phyloP scores from a whole-genome alignment of 2,888 invertebrate genomes.

The Volucella zonaria region DNA sequence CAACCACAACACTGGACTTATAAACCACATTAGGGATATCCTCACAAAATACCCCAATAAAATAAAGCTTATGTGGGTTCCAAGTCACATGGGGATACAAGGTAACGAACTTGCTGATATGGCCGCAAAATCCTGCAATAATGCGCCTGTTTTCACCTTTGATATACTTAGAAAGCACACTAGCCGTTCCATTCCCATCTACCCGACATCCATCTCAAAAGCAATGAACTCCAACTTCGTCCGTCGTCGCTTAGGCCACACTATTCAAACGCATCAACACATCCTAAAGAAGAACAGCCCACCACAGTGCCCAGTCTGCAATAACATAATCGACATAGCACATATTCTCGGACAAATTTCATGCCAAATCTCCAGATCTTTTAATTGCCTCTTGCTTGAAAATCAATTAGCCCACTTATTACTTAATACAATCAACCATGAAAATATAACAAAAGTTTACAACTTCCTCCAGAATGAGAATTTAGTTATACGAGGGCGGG shows the following conservation, averaged over 20 bases:
- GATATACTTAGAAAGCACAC: not conserved
- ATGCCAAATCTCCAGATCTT: constrained; percentile 3
- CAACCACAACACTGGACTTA: constrained; percentile 1
- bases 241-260: too few species aligned
- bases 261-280: constrained; percentile 9
- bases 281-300: constrained; percentile 1
- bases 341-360: constrained; percentile 13
- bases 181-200: not conserved
- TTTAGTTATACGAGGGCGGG: too few species aligned
- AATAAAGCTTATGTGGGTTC: too few species aligned
- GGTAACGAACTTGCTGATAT: constrained; percentile 6
- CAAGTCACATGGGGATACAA: not conserved
- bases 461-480: not conserved
- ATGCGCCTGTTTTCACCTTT: not conserved
- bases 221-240: too few species aligned
- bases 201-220: not conserved
- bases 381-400: not conserved
- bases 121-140: constrained; percentile 10
- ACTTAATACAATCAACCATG: too few species aligned
- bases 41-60: not conserved
- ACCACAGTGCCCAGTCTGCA: constrained; percentile 2
- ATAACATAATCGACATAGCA: constrained; percentile 14
- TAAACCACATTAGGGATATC: not conserved
- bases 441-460: constrained; percentile 9
- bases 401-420: not conserved